Evolutionary conservation across 2,888 invertebrate species (phyloP), one percentile per base, ranked within the genome.

Genomic region (Melieria omissa): DNA sequence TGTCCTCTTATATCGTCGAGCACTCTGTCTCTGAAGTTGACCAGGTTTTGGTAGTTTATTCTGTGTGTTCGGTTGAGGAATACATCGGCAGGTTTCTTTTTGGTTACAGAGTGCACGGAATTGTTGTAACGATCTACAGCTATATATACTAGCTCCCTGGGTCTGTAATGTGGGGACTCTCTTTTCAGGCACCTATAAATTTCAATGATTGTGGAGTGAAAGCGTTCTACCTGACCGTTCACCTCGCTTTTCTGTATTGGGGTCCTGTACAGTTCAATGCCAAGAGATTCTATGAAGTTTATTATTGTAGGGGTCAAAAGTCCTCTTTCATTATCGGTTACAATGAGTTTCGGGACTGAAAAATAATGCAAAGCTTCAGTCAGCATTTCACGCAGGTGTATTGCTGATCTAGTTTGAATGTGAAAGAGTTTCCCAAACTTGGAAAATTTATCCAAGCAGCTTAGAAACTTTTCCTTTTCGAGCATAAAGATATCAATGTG

Each of bases 71-170:
- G 29, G 29, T 29, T 29, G 29, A 29, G 29, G 3, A 29, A 29
- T 29, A 29, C 29, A n/a, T 76, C 77, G 4, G 49, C 47, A 1
- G 75, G 75, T 67, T 70, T 78, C 14, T 42, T 47, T 12, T 71
- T 69, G 0, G 73, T 77, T 0, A 76, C 76, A 0, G 77, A 77
- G 10, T 76, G 74, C 8, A 77, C 55, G 0, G 75, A 64, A 63
- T 75, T 78, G 49, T 77, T 78, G 41, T 78, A 77, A 8, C 77
- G 61, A 16, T 78, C 76, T 0, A 76, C 77, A 1, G 74, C 42
- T 1, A 74, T 70, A 12, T 72, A 46, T 1, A 76, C 14, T 2
- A 74, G 12, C 49, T 76, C 75, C 7, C 61, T 72, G 0, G 70
- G 8, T 10, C 46, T 61, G 0, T 72, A 49, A 14, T 73, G 65